A percentile compares a stretch with the other conserved stretches of the same genome.
These are phyloP conservation scores for Oedothorax gibbosus DNA, from an alignment of 1,140 invertebrate genomes.

Conservation along the genomic window DNA sequence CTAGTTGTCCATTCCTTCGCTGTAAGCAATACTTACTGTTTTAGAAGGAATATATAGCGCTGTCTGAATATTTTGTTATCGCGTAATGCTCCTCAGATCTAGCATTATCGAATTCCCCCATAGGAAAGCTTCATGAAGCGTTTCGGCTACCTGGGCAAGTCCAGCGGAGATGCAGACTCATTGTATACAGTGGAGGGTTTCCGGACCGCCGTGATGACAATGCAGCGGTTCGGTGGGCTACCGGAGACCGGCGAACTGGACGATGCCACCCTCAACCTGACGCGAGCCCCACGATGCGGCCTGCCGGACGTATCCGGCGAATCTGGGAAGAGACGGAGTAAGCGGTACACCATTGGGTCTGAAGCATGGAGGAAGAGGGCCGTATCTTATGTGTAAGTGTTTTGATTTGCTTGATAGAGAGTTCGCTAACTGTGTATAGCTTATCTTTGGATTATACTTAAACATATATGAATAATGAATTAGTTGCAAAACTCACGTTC, in stretches of 20 bases:
- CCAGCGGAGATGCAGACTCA: slow-evolving; percentile 69
- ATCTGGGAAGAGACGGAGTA: slow-evolving; percentile 73
- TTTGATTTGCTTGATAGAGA: not conserved
- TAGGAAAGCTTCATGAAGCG: slow-evolving; percentile 60
- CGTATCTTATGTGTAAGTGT: slow-evolving; percentile 90
- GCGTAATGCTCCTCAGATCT: too few relatives aligned
- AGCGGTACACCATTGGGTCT: slow-evolving; percentile 85
- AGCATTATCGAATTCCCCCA: not conserved
- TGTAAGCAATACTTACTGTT: too few relatives aligned
- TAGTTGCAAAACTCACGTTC: too few relatives aligned
- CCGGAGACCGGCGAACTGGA: slow-evolving; percentile 86
- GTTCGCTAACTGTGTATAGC: not conserved
- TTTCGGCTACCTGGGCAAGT: slow-evolving; percentile 43
- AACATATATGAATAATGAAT: not conserved
- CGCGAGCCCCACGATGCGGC: slow-evolving; percentile 84
- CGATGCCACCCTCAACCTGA: slow-evolving; percentile 78
- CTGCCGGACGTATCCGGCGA: slow-evolving; percentile 76
- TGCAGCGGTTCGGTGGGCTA: slow-evolving; percentile 85
- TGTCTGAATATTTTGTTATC: too few relatives aligned
- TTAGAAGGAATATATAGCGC: too few relatives aligned
- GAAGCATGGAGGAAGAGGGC: slow-evolving; percentile 86
- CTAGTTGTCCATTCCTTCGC: too few relatives aligned
- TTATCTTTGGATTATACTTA: not conserved
- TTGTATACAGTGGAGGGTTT: slow-evolving; percentile 82
- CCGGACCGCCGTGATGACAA: slow-evolving; percentile 81